Percentiles rank a stretch among this genome's conserved stretches.
Conservation (phyloP, 2,888 invertebrate genomes). For the Rhagophthalmus giganteus region DNA sequence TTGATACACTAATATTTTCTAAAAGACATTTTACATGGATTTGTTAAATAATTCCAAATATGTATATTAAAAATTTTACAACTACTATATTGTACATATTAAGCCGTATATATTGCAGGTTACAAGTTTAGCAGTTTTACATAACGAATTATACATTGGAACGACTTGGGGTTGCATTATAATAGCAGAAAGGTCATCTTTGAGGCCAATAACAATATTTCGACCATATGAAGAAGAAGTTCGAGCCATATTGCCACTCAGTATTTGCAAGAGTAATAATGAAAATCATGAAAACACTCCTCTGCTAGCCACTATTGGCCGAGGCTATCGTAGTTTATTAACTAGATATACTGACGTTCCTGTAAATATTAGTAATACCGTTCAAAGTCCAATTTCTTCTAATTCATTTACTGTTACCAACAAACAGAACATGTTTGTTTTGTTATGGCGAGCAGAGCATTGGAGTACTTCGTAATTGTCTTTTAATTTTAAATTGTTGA, state of each 20-base stretch:
- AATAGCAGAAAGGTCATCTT: conserved; percentile 77
- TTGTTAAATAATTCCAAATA: no score
- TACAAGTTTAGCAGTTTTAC: conserved; percentile 68
- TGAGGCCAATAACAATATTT: conserved; percentile 90
- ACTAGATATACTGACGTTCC: conserved; percentile 64
- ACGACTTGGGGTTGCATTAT: conserved; percentile 95
- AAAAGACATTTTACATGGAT: no score
- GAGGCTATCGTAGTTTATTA: conserved; percentile 80
- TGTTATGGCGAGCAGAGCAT: conserved; percentile 73
- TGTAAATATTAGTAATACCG: conserved; percentile 50
- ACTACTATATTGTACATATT: no score
- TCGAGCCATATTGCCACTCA: conserved; percentile 64
- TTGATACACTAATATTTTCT: no score
- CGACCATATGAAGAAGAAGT: conserved; percentile 86
- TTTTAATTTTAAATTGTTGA: neutral
- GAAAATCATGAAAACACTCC: conserved; percentile 55
- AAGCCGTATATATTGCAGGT: conserved; percentile 61
- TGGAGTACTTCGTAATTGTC: conserved; percentile 60
- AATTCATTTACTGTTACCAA: conserved; percentile 32
- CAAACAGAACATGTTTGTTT: conserved; percentile 63
- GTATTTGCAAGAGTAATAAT: conserved; percentile 52
- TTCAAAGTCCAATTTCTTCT: conserved; percentile 48
- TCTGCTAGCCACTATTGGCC: conserved; percentile 77
- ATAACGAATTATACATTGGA: conserved; percentile 81
- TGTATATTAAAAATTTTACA: no score